phyloP scores from a whole-genome alignment of 2,888 invertebrate genomes.

The Lasioglossum calceatum region DNA sequence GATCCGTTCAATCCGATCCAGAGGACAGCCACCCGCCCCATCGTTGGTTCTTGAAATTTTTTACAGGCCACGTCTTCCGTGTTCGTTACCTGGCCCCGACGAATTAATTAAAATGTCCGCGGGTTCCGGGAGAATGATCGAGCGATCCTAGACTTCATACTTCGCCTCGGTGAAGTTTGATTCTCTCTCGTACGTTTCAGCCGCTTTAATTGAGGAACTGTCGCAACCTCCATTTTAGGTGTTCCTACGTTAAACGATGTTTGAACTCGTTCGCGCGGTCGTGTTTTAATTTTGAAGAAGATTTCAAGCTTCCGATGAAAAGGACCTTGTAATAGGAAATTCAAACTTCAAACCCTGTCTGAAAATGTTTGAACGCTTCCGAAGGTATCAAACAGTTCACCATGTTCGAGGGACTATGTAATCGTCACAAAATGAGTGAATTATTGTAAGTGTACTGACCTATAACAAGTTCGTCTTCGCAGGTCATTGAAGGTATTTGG shows the following conservation, averaged over 20 bases:
- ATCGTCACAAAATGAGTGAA: too few relatives aligned
- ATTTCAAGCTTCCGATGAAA: background rate
- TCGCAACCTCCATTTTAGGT: background rate
- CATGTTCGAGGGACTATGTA: too few relatives aligned
- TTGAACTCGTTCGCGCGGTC: background rate
- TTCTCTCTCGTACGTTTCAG: background rate
- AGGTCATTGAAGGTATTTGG: too few relatives aligned
- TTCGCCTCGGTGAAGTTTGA: background rate
- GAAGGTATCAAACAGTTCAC: background rate
- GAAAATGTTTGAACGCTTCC: background rate
- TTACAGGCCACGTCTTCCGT: background rate
- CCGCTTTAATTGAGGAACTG: background rate
- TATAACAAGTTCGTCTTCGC: too few relatives aligned
- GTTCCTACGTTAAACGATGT: background rate
- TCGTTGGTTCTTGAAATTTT: slow-evolving; percentile 4
- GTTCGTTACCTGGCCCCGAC: background rate
- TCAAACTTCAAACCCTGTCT: background rate
- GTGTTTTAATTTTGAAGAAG: background rate
- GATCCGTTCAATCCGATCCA: background rate
- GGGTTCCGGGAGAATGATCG: background rate
- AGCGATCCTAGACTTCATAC: background rate
- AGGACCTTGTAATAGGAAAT: background rate
- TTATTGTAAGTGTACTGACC: too few relatives aligned
- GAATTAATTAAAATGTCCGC: slow-evolving; percentile 6
- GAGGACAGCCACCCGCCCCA: background rate